These are phyloP conservation scores for Ichneumoninae sp. DNA, from an alignment of 2,888 invertebrate genomes.

Conservation along the genomic window DNA sequence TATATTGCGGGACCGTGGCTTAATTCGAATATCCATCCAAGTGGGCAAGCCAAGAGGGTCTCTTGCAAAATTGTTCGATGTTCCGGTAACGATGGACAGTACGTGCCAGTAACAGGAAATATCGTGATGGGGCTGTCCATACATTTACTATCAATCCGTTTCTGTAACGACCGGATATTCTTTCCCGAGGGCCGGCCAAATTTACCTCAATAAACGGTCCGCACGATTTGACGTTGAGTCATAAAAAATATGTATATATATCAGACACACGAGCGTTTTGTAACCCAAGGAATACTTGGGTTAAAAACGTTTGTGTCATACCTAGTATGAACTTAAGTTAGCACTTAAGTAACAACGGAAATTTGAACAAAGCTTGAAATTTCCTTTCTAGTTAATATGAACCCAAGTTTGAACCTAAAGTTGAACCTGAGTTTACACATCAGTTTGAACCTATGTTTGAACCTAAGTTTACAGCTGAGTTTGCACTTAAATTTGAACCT, in stretches of 20 bases:
- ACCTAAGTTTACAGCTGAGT: no score
- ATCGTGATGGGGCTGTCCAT: constrained; percentile 35
- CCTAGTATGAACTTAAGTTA: no score
- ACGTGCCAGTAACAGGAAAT: constrained; percentile 37
- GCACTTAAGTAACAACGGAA: no score
- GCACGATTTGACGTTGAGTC: constrained; percentile 12
- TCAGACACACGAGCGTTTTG: neutral
- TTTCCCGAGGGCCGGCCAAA: constrained; percentile 30
- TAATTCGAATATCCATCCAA: constrained; percentile 51
- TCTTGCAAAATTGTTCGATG: constrained; percentile 37
- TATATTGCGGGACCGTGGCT: constrained; percentile 33
- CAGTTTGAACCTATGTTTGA: no score
- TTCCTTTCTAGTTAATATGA: no score
- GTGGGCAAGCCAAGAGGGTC: constrained; percentile 17
- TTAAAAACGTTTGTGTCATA: no score
- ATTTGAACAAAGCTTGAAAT: no score
- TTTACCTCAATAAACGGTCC: neutral
- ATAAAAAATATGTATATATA: neutral
- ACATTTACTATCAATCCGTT: constrained; percentile 39
- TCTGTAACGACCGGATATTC: constrained; percentile 52
- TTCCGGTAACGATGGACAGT: constrained; percentile 28
- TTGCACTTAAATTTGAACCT: no score
- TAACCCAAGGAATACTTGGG: neutral
- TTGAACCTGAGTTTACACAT: no score
- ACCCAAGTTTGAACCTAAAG: no score